Evolutionary conservation across 2,113 vertebrate genomes (phyloP).

Genomic region (Steatornis caripensis): DNA sequence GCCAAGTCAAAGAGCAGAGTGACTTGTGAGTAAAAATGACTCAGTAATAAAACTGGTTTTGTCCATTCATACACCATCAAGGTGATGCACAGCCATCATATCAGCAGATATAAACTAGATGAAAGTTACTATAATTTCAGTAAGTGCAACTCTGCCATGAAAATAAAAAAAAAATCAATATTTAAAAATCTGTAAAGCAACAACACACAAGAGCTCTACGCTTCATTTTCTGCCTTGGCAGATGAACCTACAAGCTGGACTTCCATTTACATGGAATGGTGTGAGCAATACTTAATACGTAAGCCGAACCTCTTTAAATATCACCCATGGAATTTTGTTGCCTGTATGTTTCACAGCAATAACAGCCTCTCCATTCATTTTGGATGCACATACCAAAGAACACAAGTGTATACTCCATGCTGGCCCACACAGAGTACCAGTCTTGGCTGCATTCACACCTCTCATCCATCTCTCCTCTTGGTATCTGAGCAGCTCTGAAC

Average conservation of each 20-base stretch:
- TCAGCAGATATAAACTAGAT: background rate
- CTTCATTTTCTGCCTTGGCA: background rate
- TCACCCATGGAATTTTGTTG: fast-evolving
- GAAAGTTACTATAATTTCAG: background rate
- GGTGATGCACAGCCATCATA: background rate
- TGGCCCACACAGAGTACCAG: background rate
- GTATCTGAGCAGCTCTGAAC: background rate
- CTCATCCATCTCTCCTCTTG: background rate
- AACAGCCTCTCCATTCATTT: background rate
- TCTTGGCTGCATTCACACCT: background rate
- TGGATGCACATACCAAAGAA: background rate
- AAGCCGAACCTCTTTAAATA: background rate
- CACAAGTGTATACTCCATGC: background rate
- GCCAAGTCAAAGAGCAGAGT: background rate
- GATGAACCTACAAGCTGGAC: background rate
- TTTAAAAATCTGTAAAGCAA: background rate
- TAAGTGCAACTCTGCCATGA: background rate
- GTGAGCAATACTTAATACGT: background rate
- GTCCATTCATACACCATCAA: background rate
- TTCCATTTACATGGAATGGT: background rate
- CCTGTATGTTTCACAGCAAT: background rate
- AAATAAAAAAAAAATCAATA: background rate
- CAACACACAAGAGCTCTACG: background rate
- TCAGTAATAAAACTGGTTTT: background rate
- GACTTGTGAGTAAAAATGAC: background rate